Base-by-base conservation (phyloP, 2,888 invertebrate genomes). In the Thyatira batis region DNA sequence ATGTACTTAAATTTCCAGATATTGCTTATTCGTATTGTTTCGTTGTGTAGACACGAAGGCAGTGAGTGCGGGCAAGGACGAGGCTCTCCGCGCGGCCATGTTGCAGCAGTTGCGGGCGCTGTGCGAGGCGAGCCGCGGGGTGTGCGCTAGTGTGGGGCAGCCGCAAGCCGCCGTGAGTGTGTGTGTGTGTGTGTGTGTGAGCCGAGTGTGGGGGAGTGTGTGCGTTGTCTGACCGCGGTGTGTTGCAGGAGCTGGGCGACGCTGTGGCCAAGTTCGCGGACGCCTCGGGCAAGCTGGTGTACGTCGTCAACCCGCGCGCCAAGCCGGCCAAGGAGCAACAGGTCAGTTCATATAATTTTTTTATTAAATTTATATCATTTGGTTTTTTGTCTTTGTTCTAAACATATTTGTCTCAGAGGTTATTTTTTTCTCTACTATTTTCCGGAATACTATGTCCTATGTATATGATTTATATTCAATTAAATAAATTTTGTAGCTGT, bases 301-400 rank as follows among this genome's bases (percentile, higher is more conserved):
- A 61, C 51, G 61, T 62, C 4, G 68, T 68, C 48, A 52, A 73
- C 55, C 66, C 84, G 23, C 58, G 58, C 2, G 59, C 64, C 2
- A 69, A 73, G 2, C 54, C 49, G 17, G 59, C 60, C 2, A 73
- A 65, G 4, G 78, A 82, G 45, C 68, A 77, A 20, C 57, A 76
- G 73, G 85, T 84, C 23, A 58, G 53, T 56, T 39, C n/a, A 17
- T 39, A 39, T 23, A 23, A n/a, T n/a, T n/a, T 17, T 39, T 13
- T 33, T 3, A 3, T 5, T 13, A 2, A 1, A 13, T 33, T 13
- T 13, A 4, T 28, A 28, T 28, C 9, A 10, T 6, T 28, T 8
- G 28, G 28, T 28, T 28, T 28, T 2, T 23, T 23, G 23, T 23
- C 3, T 4, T 6, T 23, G 23, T 23, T 4, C 6, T 4, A 23